phyloP scores from a whole-genome alignment of 2,888 invertebrate species.

The Pachycephus smyrnensis region DNA sequence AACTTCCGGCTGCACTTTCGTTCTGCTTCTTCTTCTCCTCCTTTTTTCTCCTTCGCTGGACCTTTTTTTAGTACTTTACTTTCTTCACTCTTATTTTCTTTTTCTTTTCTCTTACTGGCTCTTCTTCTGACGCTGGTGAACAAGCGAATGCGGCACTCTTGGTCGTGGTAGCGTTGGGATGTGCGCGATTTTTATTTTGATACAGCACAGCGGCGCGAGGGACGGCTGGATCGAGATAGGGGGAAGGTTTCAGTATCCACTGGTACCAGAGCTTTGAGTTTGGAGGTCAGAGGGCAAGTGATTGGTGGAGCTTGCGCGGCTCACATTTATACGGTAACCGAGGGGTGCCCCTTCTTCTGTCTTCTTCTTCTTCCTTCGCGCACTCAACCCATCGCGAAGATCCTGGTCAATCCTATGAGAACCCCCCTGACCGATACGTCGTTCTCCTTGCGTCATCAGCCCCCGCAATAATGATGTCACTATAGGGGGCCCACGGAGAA shows the following conservation, averaged over 20 bases:
- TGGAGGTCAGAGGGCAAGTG: conserved; percentile 62
- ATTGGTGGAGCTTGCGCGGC: conserved; percentile 61
- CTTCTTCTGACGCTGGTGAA: too few relatives aligned
- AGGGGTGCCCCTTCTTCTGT: conserved; percentile 38
- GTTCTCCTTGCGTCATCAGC: conserved; percentile 20
- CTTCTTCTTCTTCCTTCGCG: conserved; percentile 25
- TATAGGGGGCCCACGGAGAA: not conserved
- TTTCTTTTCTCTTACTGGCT: too few relatives aligned
- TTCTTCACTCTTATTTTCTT: not conserved
- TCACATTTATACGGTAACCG: conserved; percentile 56
- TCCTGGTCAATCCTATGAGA: conserved; percentile 33
- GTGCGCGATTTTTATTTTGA: not conserved
- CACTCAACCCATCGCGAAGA: conserved; percentile 25
- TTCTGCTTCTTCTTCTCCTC: not conserved
- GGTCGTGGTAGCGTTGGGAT: not conserved
- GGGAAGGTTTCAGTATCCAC: conserved; percentile 8
- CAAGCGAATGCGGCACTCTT: not conserved
- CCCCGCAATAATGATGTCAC: conserved; percentile 1
- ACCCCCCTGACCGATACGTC: conserved; percentile 30
- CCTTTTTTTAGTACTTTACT: not conserved
- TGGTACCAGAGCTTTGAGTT: conserved; percentile 47
- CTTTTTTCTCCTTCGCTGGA: too few relatives aligned
- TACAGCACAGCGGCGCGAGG: not conserved
- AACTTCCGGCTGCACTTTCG: not conserved
- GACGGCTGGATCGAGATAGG: conserved; percentile 12